Base-by-base conservation (phyloP, 2,113 vertebrate genomes). In the Mesoclemmys tuberculata region DNA sequence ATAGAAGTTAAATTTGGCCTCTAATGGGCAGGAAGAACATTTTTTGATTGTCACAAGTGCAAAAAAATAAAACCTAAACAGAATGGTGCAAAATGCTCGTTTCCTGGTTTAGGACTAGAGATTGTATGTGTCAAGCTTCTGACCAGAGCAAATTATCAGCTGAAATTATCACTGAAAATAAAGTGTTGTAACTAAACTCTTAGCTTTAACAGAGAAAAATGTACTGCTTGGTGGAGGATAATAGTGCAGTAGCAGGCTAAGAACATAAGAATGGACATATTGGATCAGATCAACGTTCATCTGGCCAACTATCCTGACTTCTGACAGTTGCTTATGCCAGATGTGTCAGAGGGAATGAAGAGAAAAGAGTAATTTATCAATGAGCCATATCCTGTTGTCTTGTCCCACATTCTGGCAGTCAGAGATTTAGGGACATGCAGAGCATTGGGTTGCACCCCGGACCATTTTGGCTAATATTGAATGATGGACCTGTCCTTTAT, bases 81-180 rank as follows among this genome's bases (percentile, higher is more conserved):
- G 96, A 85, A 82, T 94, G 87, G 89, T 94, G 96, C 97, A 81
- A 97, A 97, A 90, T 94, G 88, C 85, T 97, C 38, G 96, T 97
- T 97, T 97, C 95, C 96, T 97, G 89, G 22, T 96, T 96, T 93
- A 96, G 94, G 87, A 92, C 83, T 86, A 82, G 90, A 95, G 89
- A 96, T 95, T 96, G 92, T 95, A 86, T 94, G 96, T 92, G 90
- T 95, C 93, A 96, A 82, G 84, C 51, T 92, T 86, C 80, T 94
- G 95, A 95, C 92, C 90, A 93, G 95, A 95, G 93, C 51, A 96
- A 95, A 97, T 97, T 93, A 96, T 96, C 96, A 96, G 92, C 95
- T 96, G 90, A n/a, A n/a, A n/a, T n/a, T n/a, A n/a, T n/a, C n/a
- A n/a, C 81, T 80, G 90, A 81, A 96, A 89, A 92, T 81, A 92